phyloP scores from a whole-genome alignment of 2,888 invertebrate genomes.

The Steinernema hermaphroditum region DNA sequence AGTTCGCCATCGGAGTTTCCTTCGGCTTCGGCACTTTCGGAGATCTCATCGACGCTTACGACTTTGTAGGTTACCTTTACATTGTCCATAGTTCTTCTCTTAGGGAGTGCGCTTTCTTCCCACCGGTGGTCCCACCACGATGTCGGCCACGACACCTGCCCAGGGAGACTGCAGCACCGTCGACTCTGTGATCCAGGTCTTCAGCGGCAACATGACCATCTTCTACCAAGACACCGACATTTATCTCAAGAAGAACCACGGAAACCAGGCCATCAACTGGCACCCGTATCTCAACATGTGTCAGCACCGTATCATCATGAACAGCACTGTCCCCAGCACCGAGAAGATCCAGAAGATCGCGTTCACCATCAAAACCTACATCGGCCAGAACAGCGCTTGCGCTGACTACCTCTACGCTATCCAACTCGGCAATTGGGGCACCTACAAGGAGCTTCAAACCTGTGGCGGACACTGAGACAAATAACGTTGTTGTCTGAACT shows the following conservation, averaged over 20 bases:
- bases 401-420: not conserved
- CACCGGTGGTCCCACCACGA: too few species aligned
- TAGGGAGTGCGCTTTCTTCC: too few species aligned
- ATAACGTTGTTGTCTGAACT: too few species aligned
- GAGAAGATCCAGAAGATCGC: not conserved
- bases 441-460: not conserved
- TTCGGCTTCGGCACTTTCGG: conserved; percentile 9
- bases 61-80: not conserved
- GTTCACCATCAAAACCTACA: not conserved
- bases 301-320: not conserved
- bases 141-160: too few species aligned
- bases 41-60: conserved; percentile 4
- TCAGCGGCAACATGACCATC: not conserved
- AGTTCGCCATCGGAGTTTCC: not conserved
- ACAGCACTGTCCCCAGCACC: not conserved
- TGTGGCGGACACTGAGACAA: too few species aligned
- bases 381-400: not conserved
- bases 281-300: not conserved
- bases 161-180: not conserved
- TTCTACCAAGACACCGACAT: not conserved
- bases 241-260: not conserved
- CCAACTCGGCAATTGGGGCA: not conserved
- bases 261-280: not conserved
- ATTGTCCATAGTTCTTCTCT: too few species aligned
- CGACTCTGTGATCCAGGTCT: not conserved